Conservation (phyloP, 2,113 vertebrate species). For the Larimichthys polyactis region DNA sequence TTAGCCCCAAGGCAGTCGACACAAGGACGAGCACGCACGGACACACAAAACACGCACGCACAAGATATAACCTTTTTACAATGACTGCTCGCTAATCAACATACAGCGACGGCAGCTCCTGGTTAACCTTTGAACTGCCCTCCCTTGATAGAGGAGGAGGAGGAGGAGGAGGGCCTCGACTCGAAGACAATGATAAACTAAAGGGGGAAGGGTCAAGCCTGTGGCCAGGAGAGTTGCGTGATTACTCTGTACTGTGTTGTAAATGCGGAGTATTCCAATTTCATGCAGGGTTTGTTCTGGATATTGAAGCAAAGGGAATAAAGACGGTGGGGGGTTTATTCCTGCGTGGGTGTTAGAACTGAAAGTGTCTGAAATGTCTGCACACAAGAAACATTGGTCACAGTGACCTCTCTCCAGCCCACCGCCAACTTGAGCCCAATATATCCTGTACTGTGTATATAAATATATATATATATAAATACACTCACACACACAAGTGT, state of each 20-base stretch:
- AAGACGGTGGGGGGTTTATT: conserved; percentile 47
- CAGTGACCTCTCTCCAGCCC: conserved; percentile 47
- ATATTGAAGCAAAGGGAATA: conserved; percentile 55
- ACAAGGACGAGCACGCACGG: conserved; percentile 72
- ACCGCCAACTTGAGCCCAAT: conserved; percentile 25
- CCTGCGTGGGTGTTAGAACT: conserved; percentile 48
- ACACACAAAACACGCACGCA: conserved; percentile 71
- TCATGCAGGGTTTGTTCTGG: conserved; percentile 66
- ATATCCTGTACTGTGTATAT: conserved; percentile 35
- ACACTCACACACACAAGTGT: conserved; percentile 20
- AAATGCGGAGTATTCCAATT: conserved; percentile 58
- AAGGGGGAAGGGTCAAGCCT: conserved; percentile 57
- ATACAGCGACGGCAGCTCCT: conserved; percentile 71
- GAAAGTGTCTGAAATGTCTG: conserved; percentile 59
- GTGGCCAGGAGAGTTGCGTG: conserved; percentile 63
- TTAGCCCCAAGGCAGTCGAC: conserved; percentile 73
- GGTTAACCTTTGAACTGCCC: conserved; percentile 80
- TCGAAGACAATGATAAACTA: conserved; percentile 65
- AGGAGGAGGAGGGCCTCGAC: conserved; percentile 34
- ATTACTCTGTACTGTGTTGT: conserved; percentile 47
- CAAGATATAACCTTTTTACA: conserved; percentile 79
- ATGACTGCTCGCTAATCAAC: conserved; percentile 76
- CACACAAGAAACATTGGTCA: conserved; percentile 37
- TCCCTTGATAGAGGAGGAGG: conserved; percentile 39
- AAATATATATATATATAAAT: background rate